These are phyloP conservation scores for Pelodiscus sinensis DNA, from an alignment of 2,113 vertebrate genomes.

Conservation along the genomic window DNA sequence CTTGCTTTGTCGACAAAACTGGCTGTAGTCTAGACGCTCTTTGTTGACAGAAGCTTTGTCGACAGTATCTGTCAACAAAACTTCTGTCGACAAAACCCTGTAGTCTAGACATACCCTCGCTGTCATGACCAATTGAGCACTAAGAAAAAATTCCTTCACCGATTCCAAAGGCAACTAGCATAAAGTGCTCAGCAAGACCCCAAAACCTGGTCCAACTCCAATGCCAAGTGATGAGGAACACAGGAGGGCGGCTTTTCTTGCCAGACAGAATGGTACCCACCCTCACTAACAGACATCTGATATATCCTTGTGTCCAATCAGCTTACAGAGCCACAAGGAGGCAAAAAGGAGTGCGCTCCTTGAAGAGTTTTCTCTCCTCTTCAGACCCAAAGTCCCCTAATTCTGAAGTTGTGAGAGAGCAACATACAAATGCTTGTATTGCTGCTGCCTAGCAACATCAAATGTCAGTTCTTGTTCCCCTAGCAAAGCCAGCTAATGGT, in stretches of 20 bases:
- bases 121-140: not conserved
- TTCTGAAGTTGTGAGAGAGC: not conserved
- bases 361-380: not conserved
- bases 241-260: not conserved
- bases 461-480: not conserved
- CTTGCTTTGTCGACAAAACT: too few relatives aligned
- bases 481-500: not conserved
- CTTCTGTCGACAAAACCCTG: too few relatives aligned
- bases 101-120: too few relatives aligned
- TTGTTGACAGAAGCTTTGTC: too few relatives aligned
- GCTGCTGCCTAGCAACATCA: not conserved
- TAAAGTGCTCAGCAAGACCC: not conserved
- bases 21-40: too few relatives aligned
- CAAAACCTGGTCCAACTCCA: not conserved
- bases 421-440: not conserved
- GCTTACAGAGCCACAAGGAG: not conserved
- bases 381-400: not conserved
- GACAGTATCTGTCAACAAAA: too few relatives aligned
- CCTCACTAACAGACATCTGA: too few relatives aligned
- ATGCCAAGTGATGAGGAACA: too few relatives aligned
- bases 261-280: not conserved
- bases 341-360: not conserved
- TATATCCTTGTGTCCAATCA: not conserved
- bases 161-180: not conserved
- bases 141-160: not conserved